Percentiles rank a stretch among this genome's conserved stretches.
phyloP scores from a whole-genome alignment of 2,888 invertebrate genomes.

The Drosophila neotestacea region DNA sequence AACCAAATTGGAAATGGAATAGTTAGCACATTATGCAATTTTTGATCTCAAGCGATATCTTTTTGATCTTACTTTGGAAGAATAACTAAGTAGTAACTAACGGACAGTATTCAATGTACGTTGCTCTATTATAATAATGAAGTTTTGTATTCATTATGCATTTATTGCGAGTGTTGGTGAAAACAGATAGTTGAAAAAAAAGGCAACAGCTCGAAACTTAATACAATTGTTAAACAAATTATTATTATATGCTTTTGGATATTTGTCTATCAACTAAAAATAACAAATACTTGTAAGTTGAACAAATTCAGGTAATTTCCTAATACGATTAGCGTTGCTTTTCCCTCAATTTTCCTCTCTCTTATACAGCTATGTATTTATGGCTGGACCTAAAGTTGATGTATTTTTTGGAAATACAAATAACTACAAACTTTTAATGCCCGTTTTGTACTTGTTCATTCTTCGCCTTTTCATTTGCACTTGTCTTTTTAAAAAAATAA shows the following conservation, averaged over 20 bases:
- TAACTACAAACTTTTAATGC: constrained; percentile 16
- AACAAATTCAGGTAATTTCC: constrained; percentile 15
- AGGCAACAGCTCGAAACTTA: constrained; percentile 5
- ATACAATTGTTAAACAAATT: constrained; percentile 15
- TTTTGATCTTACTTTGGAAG: constrained; percentile 3
- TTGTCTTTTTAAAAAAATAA: constrained; percentile 27
- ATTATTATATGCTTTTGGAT: constrained; percentile 10
- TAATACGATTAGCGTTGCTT: constrained; percentile 29
- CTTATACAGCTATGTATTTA: constrained; percentile 17
- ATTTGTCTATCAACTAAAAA: constrained; percentile 14
- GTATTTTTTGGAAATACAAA: constrained; percentile 45
- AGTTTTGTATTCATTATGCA: constrained; percentile 16
- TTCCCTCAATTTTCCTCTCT: constrained; percentile 25
- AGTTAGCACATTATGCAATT: constrained; percentile 20
- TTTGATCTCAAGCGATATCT: constrained; percentile 16
- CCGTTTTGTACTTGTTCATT: constrained; percentile 19
- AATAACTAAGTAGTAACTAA: constrained; percentile 2
- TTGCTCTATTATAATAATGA: background rate
- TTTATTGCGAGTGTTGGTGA: constrained; percentile 11
- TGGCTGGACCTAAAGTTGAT: constrained; percentile 22
- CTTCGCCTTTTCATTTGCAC: constrained; percentile 19
- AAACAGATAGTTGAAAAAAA: background rate
- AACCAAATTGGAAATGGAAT: constrained; percentile 4
- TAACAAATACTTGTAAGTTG: background rate
- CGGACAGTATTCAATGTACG: constrained; percentile 6